Conservation (phyloP, 2,888 invertebrate genomes). For the Chironomus tentans region DNA sequence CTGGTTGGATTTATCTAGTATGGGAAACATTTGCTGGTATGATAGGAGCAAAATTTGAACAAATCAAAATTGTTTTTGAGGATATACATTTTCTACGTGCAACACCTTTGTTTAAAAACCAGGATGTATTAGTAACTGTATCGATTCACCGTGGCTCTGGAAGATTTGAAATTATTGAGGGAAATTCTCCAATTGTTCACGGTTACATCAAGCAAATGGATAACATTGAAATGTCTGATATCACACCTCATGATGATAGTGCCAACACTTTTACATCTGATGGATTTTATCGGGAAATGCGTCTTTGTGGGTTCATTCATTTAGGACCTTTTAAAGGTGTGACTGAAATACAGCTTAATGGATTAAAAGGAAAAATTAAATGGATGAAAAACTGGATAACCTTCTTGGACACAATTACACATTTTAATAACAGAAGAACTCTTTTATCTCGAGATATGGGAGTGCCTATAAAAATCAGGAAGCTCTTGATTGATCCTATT, state of each 20-base stretch:
- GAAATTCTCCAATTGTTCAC: constrained; percentile 58
- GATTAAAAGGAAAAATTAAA: constrained; percentile 38
- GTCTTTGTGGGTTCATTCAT: constrained; percentile 61
- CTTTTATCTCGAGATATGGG: constrained; percentile 43
- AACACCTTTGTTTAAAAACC: constrained; percentile 63
- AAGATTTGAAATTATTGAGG: constrained; percentile 56
- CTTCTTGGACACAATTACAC: constrained; percentile 83
- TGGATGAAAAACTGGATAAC: constrained; percentile 83
- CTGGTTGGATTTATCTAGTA: constrained; percentile 67
- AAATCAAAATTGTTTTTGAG: constrained; percentile 73
- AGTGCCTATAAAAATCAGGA: constrained; percentile 65
- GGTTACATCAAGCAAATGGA: constrained; percentile 55
- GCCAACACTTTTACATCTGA: constrained; percentile 45
- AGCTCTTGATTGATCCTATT: constrained; percentile 55
- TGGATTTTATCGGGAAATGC: constrained; percentile 61
- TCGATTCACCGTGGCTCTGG: constrained; percentile 53
- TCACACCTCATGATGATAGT: constrained; percentile 28
- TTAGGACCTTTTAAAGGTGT: constrained; percentile 37
- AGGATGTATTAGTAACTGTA: constrained; percentile 45
- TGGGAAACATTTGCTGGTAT: constrained; percentile 65
- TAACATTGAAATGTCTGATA: constrained; percentile 33
- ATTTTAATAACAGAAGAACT: constrained; percentile 61
- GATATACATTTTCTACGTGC: constrained; percentile 76
- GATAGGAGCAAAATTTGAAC: constrained; percentile 52
- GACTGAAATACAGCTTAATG: constrained; percentile 36